These are phyloP conservation scores for Bombus fervidus DNA, from an alignment of 1,140 invertebrate genomes.

Conservation along the genomic window DNA sequence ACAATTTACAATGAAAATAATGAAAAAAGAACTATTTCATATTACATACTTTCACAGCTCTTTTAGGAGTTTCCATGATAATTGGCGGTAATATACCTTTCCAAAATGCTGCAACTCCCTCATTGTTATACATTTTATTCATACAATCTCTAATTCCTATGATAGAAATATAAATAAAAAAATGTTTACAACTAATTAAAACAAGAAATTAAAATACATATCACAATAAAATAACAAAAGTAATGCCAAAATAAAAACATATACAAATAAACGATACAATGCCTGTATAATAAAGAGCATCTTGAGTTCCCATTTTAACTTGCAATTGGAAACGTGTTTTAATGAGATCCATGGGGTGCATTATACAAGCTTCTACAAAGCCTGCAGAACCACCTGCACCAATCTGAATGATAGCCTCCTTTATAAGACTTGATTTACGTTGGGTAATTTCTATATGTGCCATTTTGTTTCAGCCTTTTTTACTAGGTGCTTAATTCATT, in stretches of 20 bases:
- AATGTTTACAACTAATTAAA: slow-evolving; percentile 25
- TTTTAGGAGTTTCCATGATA: slow-evolving; percentile 96
- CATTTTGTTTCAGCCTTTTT: slow-evolving; percentile 18
- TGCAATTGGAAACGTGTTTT: slow-evolving; percentile 95
- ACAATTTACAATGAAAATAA: not conserved
- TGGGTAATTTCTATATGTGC: slow-evolving; percentile 35
- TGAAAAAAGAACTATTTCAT: not conserved
- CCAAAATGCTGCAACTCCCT: slow-evolving; percentile 92
- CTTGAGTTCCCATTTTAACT: slow-evolving; percentile 78
- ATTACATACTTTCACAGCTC: slow-evolving; percentile 90
- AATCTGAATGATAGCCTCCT: slow-evolving; percentile 92
- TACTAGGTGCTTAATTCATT: not conserved
- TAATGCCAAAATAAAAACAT: slow-evolving; percentile 11
- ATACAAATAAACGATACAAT: slow-evolving; percentile 37
- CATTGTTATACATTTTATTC: slow-evolving; percentile 92
- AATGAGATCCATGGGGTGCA: slow-evolving; percentile 96
- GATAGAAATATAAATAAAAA: not conserved
- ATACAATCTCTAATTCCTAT: slow-evolving; percentile 93
- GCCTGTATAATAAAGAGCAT: slow-evolving; percentile 84
- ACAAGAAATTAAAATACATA: slow-evolving; percentile 18
- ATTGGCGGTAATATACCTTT: slow-evolving; percentile 96
- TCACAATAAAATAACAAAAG: not conserved
- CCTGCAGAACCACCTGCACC: slow-evolving; percentile 94
- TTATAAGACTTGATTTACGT: slow-evolving; percentile 78
- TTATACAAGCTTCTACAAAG: slow-evolving; percentile 96